phyloP scores from a whole-genome alignment of 2,113 vertebrate genomes.

The Narcine bancroftii region DNA sequence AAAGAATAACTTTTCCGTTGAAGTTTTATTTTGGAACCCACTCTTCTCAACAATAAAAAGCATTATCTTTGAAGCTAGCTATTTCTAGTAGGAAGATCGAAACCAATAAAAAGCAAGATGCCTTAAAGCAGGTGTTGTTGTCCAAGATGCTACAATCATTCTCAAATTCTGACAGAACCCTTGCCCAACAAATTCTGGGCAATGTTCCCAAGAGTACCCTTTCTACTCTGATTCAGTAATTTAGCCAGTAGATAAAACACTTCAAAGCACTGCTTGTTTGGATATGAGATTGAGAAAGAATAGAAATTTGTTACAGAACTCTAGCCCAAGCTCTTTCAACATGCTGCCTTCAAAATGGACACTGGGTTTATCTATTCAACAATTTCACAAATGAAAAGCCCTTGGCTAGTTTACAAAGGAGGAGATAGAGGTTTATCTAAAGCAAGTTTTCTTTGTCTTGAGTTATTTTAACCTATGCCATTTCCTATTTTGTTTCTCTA shows the following conservation, averaged over 20 bases:
- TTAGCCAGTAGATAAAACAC: background rate
- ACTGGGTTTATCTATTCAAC: background rate
- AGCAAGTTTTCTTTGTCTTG: background rate
- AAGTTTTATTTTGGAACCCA: background rate
- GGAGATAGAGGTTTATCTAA: background rate
- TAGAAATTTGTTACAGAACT: background rate
- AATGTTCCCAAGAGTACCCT: background rate
- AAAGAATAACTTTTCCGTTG: background rate
- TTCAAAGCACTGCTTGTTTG: background rate
- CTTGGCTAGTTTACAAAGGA: background rate
- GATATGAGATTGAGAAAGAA: background rate
- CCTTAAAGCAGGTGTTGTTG: background rate
- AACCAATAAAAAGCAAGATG: background rate
- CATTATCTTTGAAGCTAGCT: no score
- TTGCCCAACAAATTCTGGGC: background rate
- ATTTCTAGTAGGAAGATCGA: background rate
- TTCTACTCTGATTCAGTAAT: background rate
- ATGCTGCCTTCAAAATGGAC: background rate
- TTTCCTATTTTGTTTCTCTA: background rate
- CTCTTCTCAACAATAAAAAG: background rate
- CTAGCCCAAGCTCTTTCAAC: background rate
- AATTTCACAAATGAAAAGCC: background rate
- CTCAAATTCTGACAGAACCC: background rate
- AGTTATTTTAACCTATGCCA: background rate
- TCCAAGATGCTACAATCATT: background rate